Evolutionary conservation across 2,888 invertebrate genomes (phyloP).

Genomic region (Thecocarcelia acutangulata): DNA sequence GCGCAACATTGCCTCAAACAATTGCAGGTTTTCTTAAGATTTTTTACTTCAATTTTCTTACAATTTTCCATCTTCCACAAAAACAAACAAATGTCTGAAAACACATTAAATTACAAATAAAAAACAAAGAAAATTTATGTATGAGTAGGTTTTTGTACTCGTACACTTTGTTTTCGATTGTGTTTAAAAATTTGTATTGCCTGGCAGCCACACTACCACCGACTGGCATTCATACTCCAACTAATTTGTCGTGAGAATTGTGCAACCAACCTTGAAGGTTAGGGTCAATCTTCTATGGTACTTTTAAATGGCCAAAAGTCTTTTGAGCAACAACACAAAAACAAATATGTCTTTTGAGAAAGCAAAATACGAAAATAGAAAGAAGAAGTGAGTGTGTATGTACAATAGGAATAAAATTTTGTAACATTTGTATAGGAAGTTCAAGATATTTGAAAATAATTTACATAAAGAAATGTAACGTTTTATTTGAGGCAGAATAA

Average conservation of each 20-base stretch:
- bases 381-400: not conserved
- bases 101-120: not conserved
- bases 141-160: conserved; percentile 56
- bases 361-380: not conserved
- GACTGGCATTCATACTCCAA: conserved; percentile 28
- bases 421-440: conserved; percentile 32
- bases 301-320: conserved; percentile 52
- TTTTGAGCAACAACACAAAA: conserved; percentile 6
- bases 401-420: no score
- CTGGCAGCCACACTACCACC: not conserved
- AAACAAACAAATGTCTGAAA: not conserved
- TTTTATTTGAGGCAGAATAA: conserved; percentile 20
- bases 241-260: conserved; percentile 69
- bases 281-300: conserved; percentile 62
- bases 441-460: conserved; percentile 19
- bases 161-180: conserved; percentile 37
- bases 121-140: conserved; percentile 45
- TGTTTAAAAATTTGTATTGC: conserved; percentile 24
- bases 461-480: conserved; percentile 40
- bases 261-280: conserved; percentile 69
- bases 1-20: conserved; percentile 57
- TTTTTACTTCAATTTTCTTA: conserved; percentile 28
- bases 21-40: conserved; percentile 54
- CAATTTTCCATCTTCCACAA: conserved; percentile 34
- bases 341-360: conserved; percentile 27